Conservation (phyloP, 1,140 invertebrate genomes). For the Drosophila sulfurigaster region DNA sequence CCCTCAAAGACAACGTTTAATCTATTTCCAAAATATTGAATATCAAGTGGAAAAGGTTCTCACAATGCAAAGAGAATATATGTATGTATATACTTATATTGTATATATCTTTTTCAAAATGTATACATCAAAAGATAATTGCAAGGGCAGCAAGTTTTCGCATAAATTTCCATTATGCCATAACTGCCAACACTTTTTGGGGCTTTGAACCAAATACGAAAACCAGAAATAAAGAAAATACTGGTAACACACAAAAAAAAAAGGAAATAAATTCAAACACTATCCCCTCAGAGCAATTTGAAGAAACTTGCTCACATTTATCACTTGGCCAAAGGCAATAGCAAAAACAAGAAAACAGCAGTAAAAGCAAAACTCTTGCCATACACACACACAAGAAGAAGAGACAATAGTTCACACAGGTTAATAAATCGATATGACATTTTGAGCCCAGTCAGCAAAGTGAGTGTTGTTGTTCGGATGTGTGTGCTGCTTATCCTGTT, state of each 20-base stretch:
- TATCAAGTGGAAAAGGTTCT: slow-evolving; percentile 59
- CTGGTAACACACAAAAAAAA: slow-evolving; percentile 1
- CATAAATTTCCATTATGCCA: slow-evolving; percentile 78
- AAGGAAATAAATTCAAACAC: slow-evolving; percentile 73
- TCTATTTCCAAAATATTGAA: slow-evolving; percentile 78
- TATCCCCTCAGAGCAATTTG: slow-evolving; percentile 65
- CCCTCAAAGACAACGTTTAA: slow-evolving; percentile 55
- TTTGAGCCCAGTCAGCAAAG: slow-evolving; percentile 45
- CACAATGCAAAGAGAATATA: not conserved
- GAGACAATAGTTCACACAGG: slow-evolving; percentile 81
- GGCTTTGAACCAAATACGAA: slow-evolving; percentile 15
- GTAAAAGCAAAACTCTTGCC: slow-evolving; percentile 9
- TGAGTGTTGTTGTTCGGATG: slow-evolving; percentile 19
- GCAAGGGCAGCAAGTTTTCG: slow-evolving; percentile 60
- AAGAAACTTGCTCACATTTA: slow-evolving; percentile 77
- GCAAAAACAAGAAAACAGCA: too few relatives aligned
- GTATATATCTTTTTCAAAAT: too few relatives aligned
- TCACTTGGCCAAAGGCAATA: slow-evolving; percentile 38
- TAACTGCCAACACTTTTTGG: slow-evolving; percentile 54
- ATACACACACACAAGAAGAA: not conserved
- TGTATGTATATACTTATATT: not conserved
- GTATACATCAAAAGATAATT: slow-evolving; percentile 70
- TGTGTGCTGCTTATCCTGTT: slow-evolving; percentile 7
- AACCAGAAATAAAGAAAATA: slow-evolving; percentile 6
- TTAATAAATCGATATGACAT: slow-evolving; percentile 84